Percentiles rank a stretch among this genome's conserved stretches.
Evolutionary conservation across 2,797 vertebrate genomes (phyloP).

Genomic region (Sebastiscus tertius): DNA sequence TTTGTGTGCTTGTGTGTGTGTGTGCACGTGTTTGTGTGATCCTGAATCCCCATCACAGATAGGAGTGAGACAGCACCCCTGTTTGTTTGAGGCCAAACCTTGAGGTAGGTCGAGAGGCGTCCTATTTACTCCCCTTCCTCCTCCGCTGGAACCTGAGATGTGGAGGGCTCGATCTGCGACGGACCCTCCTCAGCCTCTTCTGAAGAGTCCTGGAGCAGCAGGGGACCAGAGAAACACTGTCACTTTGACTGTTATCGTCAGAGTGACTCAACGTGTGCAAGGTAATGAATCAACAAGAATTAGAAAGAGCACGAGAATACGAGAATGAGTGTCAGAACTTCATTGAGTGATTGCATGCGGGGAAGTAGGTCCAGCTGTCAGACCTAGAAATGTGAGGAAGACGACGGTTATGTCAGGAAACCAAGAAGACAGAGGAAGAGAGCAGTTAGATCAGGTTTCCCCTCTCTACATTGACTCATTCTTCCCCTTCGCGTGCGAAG

Average conservation of each 20-base stretch:
- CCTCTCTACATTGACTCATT: conserved; percentile 84
- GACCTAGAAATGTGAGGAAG: conserved; percentile 74
- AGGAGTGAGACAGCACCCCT: conserved; percentile 58
- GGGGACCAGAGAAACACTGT: conserved; percentile 4
- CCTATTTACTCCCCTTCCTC: conserved; percentile 78
- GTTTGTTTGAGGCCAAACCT: conserved; percentile 74
- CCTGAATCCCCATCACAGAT: conserved; percentile 75
- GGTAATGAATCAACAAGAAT: conserved; percentile 42
- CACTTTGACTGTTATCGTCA: conserved; percentile 9
- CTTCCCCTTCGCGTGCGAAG: conserved; percentile 72
- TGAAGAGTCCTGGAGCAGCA: conserved; percentile 62
- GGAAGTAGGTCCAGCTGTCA: conserved; percentile 63
- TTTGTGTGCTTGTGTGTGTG: conserved; percentile 7
- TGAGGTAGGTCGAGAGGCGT: conserved; percentile 78
- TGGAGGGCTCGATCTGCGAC: conserved; percentile 57
- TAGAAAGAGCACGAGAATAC: conserved; percentile 36
- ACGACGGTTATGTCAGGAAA: conserved; percentile 85
- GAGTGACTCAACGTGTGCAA: conserved; percentile 29
- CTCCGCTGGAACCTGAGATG: conserved; percentile 71
- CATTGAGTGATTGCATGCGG: conserved; percentile 41
- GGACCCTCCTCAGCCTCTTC: conserved; percentile 74
- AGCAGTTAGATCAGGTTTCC: conserved; percentile 81
- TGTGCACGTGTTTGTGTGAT: conserved; percentile 57
- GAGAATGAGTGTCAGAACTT: conserved; percentile 60
- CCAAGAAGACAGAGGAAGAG: conserved; percentile 80